Percentiles rank a stretch among this genome's conserved stretches.
Conservation (phyloP, 2,113 vertebrate genomes). For the Scomber colias region DNA sequence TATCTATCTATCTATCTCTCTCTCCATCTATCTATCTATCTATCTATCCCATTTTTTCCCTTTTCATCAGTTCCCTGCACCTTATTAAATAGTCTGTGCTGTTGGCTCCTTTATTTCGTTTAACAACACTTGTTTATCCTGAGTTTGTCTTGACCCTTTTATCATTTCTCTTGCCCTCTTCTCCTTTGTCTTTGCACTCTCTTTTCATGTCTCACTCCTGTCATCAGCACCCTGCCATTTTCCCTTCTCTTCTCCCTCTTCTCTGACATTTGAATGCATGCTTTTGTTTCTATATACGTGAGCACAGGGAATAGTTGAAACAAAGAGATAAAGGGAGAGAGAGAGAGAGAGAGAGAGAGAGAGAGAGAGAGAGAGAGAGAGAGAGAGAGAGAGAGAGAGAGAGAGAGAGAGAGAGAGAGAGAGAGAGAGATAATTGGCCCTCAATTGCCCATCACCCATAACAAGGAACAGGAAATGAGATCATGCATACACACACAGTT, state of each 20-base stretch:
- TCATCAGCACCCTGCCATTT: slow-evolving; percentile 38
- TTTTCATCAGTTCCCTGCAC: slow-evolving; percentile 16
- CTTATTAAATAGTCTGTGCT: slow-evolving; percentile 31
- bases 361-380: slow-evolving; percentile 7
- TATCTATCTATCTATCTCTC: slow-evolving; percentile 13
- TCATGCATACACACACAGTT: slow-evolving; percentile 21
- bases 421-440: slow-evolving; percentile 1
- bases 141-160: slow-evolving; percentile 28
- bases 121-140: slow-evolving; percentile 19
- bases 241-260: slow-evolving; percentile 20
- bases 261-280: slow-evolving; percentile 35
- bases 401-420: slow-evolving; percentile 12
- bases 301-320: slow-evolving; percentile 26
- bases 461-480: slow-evolving; percentile 52
- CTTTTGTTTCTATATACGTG: slow-evolving; percentile 25
- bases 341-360: slow-evolving; percentile 16
- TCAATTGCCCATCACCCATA: slow-evolving; percentile 29
- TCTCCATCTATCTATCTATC: slow-evolving; percentile 15
- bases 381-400: slow-evolving; percentile 18
- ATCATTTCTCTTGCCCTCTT: slow-evolving; percentile 12
- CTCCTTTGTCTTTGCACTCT: slow-evolving; percentile 11
- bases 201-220: slow-evolving; percentile 8
- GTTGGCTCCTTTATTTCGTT: slow-evolving; percentile 32
- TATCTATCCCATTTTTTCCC: slow-evolving; percentile 18
- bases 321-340: not conserved